Evolutionary conservation across 1,140 invertebrate genomes (phyloP).

Genomic region (Penaeus vannamei): DNA sequence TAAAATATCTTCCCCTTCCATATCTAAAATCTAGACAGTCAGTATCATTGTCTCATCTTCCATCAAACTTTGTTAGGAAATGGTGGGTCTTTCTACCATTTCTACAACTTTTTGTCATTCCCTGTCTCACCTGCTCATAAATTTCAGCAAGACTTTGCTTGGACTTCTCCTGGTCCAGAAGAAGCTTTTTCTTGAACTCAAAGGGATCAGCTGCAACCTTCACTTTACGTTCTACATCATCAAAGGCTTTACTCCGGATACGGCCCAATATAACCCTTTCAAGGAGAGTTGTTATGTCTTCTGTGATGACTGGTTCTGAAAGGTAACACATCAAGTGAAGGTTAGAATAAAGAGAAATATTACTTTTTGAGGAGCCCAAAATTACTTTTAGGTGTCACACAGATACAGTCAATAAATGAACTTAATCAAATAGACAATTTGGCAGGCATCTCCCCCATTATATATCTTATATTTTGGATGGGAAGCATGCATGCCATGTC

Average conservation of each 20-base stretch:
- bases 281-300: constrained; percentile 86
- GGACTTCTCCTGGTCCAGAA: constrained; percentile 95
- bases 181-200: constrained; percentile 91
- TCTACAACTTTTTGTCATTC: too few relatives aligned
- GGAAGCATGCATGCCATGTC: too few relatives aligned
- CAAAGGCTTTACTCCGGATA: constrained; percentile 95
- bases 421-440: too few relatives aligned
- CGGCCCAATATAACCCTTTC: constrained; percentile 93
- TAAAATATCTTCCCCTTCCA: too few relatives aligned
- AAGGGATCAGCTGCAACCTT: constrained; percentile 87
- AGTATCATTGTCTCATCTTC: constrained; percentile 2
- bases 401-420: too few relatives aligned
- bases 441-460: too few relatives aligned
- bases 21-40: not conserved
- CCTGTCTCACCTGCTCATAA: constrained; percentile 83
- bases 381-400: too few relatives aligned
- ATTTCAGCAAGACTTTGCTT: constrained; percentile 94
- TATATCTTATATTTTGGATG: too few relatives aligned
- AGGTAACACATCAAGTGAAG: constrained; percentile 41
- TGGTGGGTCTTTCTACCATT: too few relatives aligned
- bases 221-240: constrained; percentile 93
- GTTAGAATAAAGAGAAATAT: too few relatives aligned
- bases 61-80: not conserved
- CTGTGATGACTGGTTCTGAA: constrained; percentile 89
- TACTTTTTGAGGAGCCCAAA: too few relatives aligned